These are phyloP conservation scores for Adelognathus sp. DNA, from an alignment of 2,888 invertebrate species.

Conservation along the genomic window DNA sequence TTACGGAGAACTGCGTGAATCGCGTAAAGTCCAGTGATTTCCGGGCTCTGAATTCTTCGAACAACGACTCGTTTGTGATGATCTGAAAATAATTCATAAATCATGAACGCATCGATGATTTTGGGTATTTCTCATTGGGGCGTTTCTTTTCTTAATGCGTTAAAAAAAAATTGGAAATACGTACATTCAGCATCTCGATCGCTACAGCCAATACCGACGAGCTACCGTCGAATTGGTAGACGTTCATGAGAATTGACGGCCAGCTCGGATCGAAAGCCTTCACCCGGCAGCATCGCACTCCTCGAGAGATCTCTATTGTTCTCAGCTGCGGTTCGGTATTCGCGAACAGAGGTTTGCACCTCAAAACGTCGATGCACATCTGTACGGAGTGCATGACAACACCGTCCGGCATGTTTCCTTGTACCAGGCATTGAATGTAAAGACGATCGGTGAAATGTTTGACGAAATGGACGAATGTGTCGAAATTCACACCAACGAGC, in stretches of 20 bases:
- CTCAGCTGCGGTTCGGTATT: conserved; percentile 82
- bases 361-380: conserved; percentile 83
- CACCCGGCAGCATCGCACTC: conserved; percentile 86
- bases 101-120: too few species aligned
- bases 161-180: conserved; percentile 58
- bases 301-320: conserved; percentile 86
- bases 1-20: too few species aligned
- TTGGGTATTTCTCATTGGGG: too few species aligned
- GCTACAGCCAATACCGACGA: conserved; percentile 85
- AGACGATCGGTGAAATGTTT: conserved; percentile 84
- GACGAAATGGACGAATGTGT: conserved; percentile 85
- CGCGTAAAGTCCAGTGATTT: too few species aligned
- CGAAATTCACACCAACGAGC: conserved; percentile 82
- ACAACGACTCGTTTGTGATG: conserved; percentile 93
- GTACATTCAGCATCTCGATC: conserved; percentile 89
- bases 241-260: conserved; percentile 92
- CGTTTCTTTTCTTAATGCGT: too few species aligned
- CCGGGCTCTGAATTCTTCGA: conserved; percentile 91
- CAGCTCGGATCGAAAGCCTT: conserved; percentile 88
- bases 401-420: conserved; percentile 90
- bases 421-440: conserved; percentile 88
- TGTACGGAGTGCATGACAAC: conserved; percentile 85
- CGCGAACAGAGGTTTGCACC: conserved; percentile 82
- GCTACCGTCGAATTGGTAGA: conserved; percentile 90
- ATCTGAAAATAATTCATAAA: conserved; percentile 82